These are phyloP conservation scores for Gambelia wislizenii DNA, from an alignment of 2,797 vertebrate species.

Conservation along the genomic window DNA sequence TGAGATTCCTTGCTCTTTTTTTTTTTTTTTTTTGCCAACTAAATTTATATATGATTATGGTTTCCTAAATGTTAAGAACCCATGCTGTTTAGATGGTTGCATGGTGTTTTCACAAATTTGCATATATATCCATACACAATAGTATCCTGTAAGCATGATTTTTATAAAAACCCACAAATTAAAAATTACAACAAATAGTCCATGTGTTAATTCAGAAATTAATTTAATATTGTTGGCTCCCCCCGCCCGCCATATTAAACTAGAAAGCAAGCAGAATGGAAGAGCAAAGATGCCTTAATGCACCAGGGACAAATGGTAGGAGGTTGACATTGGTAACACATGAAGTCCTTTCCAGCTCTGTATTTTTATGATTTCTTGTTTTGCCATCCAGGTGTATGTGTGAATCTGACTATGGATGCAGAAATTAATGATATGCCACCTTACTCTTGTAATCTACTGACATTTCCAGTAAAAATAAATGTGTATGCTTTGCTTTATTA, in stretches of 20 bases:
- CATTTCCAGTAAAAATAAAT: constrained; percentile 47
- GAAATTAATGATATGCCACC: constrained; percentile 41
- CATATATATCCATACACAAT: not conserved
- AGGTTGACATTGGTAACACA: not conserved
- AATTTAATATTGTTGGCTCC: no score
- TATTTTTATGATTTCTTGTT: not conserved
- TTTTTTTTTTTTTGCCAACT: not conserved
- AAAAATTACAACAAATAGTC: not conserved
- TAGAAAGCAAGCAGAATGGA: not conserved
- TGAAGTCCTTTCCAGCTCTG: constrained; percentile 1
- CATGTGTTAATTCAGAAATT: not conserved
- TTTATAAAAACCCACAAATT: not conserved
- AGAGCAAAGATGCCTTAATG: not conserved
- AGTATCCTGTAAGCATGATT: not conserved
- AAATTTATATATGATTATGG: not conserved
- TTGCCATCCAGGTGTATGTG: not conserved
- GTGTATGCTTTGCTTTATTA: constrained; percentile 32
- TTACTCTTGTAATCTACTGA: constrained; percentile 37
- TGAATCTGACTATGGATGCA: constrained; percentile 23
- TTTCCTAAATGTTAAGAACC: not conserved
- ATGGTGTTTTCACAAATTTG: not conserved
- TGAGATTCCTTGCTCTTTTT: not conserved
- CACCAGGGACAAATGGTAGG: not conserved
- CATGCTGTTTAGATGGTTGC: not conserved
- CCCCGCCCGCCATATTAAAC: no score